Conservation (phyloP, 2,113 vertebrate genomes). For the Tamias sibiricus region DNA sequence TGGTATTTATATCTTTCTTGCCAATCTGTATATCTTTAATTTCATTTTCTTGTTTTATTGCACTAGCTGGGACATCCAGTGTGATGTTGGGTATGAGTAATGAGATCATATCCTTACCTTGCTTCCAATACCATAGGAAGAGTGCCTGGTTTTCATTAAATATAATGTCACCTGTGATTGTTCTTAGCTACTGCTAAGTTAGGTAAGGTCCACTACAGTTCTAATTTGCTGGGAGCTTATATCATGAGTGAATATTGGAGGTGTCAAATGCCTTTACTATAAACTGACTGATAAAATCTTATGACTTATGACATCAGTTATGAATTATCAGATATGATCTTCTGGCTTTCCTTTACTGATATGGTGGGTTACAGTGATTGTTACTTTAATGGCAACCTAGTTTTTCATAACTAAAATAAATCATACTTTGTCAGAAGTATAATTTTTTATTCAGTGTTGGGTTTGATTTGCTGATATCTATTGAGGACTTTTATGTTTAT, state of each 20-base stretch:
- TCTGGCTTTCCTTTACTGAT: neutral
- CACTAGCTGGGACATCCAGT: neutral
- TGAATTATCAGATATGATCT: neutral
- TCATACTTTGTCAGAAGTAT: neutral
- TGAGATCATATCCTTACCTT: neutral
- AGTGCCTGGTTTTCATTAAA: neutral
- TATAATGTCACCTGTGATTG: neutral
- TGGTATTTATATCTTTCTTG: neutral
- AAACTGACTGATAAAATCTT: neutral
- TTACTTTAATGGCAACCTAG: neutral
- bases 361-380: neutral
- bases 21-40: too few species aligned
- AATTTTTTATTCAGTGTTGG: neutral
- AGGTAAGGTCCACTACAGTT: neutral
- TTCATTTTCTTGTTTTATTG: neutral
- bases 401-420: neutral
- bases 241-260: neutral
- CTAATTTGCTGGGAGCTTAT: neutral
- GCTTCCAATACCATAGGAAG: neutral
- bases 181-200: neutral
- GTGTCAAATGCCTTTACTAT: neutral
- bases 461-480: neutral
- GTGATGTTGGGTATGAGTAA: neutral
- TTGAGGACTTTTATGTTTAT: neutral
- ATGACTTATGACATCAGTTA: neutral